Evolutionary conservation across 2,113 vertebrate species (phyloP).

Genomic region (Polypterus senegalus): DNA sequence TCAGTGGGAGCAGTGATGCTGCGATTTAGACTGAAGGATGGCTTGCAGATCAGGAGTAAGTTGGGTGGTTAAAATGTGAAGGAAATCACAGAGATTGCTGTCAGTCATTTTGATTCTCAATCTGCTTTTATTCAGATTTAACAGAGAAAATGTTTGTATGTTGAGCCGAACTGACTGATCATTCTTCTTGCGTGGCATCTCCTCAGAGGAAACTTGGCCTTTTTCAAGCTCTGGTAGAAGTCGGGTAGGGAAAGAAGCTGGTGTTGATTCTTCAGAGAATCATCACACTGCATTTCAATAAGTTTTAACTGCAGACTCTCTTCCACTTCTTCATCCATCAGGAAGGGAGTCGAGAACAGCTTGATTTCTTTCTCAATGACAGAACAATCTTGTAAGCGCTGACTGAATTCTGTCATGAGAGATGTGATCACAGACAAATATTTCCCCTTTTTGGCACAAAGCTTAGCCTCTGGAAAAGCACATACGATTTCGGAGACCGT

Average conservation of each 20-base stretch:
- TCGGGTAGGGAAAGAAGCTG: conserved; percentile 22
- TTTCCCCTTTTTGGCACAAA: conserved; percentile 20
- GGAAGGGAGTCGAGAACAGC: conserved; percentile 16
- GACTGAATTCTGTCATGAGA: conserved; percentile 16
- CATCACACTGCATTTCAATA: conserved; percentile 21
- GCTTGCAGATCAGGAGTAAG: conserved; percentile 13
- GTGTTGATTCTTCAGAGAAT: conserved; percentile 23
- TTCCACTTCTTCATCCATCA: conserved; percentile 14
- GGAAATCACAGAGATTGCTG: conserved; percentile 14
- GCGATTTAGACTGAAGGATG: too few species aligned
- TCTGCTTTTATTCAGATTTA: conserved; percentile 13
- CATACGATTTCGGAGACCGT: conserved; percentile 7
- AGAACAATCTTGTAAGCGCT: conserved; percentile 18
- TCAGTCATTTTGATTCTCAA: conserved; percentile 19
- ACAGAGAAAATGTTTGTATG: conserved; percentile 17
- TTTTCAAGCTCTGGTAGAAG: conserved; percentile 18
- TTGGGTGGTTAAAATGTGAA: conserved; percentile 20
- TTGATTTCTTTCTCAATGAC: conserved; percentile 14
- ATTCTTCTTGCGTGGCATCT: not conserved
- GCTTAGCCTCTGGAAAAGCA: conserved; percentile 18
- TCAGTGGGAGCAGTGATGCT: conserved; percentile 21
- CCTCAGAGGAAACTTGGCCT: conserved; percentile 21
- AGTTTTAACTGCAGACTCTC: not conserved
- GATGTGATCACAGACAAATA: conserved; percentile 16
- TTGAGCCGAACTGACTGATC: conserved; percentile 18